These are phyloP conservation scores for Melozone crissalis DNA, from an alignment of 2,113 vertebrate genomes.

Conservation along the genomic window DNA sequence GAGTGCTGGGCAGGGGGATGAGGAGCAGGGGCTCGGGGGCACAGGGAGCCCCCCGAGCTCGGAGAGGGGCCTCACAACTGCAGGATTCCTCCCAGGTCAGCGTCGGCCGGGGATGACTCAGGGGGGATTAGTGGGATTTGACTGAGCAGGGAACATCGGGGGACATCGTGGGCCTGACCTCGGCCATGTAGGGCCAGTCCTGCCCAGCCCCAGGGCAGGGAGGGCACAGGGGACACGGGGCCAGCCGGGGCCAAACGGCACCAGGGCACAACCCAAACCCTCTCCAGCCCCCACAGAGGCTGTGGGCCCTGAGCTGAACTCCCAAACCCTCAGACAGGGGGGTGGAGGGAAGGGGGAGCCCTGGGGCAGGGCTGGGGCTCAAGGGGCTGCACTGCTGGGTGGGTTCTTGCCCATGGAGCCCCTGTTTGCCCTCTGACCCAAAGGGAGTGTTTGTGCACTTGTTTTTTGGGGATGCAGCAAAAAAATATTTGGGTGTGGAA, in stretches of 20 bases:
- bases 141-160: neutral
- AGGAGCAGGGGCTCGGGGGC: neutral
- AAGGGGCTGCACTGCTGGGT: neutral
- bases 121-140: conserved; percentile 63
- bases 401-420: accelerated
- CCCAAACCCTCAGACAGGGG: neutral
- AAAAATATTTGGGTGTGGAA: neutral
- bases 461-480: neutral
- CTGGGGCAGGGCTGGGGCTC: neutral
- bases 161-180: neutral
- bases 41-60: neutral
- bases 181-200: neutral
- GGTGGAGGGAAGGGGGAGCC: neutral
- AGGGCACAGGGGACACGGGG: neutral
- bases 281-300: neutral
- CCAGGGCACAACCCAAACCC: accelerated
- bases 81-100: conserved; percentile 52
- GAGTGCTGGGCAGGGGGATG: accelerated
- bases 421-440: accelerated
- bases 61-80: neutral
- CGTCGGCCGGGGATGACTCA: conserved; percentile 51
- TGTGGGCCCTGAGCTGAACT: neutral
- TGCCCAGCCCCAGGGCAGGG: accelerated
- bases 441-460: accelerated
- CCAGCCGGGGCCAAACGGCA: neutral